Conservation (phyloP, 2,888 invertebrate genomes). For the Crioceris asparagi region DNA sequence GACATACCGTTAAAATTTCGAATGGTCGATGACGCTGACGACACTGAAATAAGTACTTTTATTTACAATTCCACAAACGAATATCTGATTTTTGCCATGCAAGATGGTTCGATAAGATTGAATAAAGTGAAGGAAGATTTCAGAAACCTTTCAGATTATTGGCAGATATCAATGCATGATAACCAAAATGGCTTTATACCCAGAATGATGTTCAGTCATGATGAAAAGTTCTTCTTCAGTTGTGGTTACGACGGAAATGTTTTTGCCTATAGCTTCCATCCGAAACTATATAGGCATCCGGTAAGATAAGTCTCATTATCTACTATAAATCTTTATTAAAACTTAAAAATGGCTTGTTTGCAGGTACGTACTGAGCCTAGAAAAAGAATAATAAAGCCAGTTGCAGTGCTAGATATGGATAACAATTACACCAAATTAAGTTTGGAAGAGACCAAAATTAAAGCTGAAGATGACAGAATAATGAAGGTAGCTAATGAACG, state of each 20-base stretch:
- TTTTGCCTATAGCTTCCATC: conserved; percentile 54
- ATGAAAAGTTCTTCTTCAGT: conserved; percentile 45
- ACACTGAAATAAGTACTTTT: conserved; percentile 47
- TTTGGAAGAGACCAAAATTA: conserved; percentile 59
- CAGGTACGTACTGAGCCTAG: too few relatives aligned
- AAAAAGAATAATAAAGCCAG: too few relatives aligned
- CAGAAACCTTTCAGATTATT: conserved; percentile 52
- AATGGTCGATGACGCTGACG: conserved; percentile 43
- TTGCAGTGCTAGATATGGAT: conserved; percentile 31
- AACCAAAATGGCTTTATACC: conserved; percentile 56
- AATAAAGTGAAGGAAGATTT: conserved; percentile 40
- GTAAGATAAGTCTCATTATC: conserved; percentile 15
- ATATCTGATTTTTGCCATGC: conserved; percentile 49
- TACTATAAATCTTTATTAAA: too few relatives aligned
- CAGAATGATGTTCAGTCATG: conserved; percentile 50
- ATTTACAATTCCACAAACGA: conserved; percentile 41
- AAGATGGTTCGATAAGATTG: conserved; percentile 49
- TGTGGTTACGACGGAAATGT: conserved; percentile 53
- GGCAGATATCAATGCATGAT: conserved; percentile 66
- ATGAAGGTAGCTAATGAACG: conserved; percentile 52
- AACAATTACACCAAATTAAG: conserved; percentile 35
- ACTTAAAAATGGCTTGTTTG: too few relatives aligned
- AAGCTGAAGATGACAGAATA: conserved; percentile 53
- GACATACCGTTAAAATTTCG: conserved; percentile 35
- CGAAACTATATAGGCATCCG: conserved; percentile 31